phyloP scores from a whole-genome alignment of 2,797 vertebrate genomes.

The Pyrocephalus nanus region DNA sequence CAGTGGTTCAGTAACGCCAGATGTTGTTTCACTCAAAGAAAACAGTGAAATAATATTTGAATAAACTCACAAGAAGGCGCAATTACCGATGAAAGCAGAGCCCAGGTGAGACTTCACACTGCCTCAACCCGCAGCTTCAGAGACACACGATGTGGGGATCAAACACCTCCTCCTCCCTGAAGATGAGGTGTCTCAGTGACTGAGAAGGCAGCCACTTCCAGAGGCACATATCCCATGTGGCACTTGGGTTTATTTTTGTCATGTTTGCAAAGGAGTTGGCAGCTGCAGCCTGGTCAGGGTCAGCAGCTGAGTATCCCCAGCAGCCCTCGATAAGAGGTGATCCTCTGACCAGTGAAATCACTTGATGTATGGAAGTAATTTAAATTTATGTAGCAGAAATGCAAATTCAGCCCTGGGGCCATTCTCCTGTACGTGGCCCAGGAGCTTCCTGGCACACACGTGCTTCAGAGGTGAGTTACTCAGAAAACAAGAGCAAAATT shows the following conservation, averaged over 20 bases:
- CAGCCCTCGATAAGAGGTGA: neutral
- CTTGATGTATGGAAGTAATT: neutral
- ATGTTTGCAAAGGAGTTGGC: neutral
- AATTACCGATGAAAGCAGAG: rapidly evolving
- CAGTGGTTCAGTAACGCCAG: neutral
- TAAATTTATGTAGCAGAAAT: conserved; percentile 37
- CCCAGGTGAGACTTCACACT: neutral
- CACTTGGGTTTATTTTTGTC: neutral
- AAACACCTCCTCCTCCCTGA: neutral
- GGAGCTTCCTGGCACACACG: neutral
- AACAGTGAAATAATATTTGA: neutral
- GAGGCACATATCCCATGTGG: rapidly evolving
- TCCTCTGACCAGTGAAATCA: neutral
- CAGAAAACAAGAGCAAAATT: neutral
- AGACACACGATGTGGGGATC: neutral
- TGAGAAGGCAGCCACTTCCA: neutral
- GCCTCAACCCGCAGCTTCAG: neutral
- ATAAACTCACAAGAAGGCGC: neutral
- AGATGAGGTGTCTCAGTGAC: neutral
- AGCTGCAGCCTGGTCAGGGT: neutral
- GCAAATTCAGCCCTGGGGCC: conserved; percentile 27
- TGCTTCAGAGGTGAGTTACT: neutral
- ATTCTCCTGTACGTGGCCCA: neutral
- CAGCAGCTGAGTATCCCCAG: neutral
- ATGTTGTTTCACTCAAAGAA: rapidly evolving